Evolutionary conservation across 2,888 invertebrate species (phyloP).

Genomic region (Drosophila suboccidentalis): DNA sequence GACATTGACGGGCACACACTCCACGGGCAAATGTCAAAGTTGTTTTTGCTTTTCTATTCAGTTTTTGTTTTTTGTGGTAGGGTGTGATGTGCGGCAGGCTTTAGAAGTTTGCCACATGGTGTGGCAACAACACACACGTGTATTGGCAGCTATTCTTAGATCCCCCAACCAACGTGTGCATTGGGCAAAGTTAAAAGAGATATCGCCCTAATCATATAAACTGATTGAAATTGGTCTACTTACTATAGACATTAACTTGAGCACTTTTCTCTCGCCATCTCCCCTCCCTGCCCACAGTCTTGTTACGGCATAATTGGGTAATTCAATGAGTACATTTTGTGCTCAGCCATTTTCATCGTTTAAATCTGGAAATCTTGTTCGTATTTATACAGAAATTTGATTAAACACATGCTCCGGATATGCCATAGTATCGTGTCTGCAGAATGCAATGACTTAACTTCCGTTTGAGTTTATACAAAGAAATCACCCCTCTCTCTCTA

Average conservation of each 20-base stretch:
- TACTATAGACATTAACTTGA: slow-evolving; percentile 20
- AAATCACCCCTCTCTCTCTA: background rate
- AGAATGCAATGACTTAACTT: slow-evolving; percentile 54
- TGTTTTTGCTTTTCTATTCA: slow-evolving; percentile 15
- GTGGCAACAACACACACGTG: slow-evolving; percentile 24
- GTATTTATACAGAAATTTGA: slow-evolving; percentile 10
- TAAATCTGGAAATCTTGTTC: slow-evolving; percentile 5
- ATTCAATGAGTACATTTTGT: slow-evolving; percentile 11
- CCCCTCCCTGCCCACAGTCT: background rate
- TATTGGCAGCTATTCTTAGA: slow-evolving; percentile 49
- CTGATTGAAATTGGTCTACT: slow-evolving; percentile 37
- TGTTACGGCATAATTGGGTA: slow-evolving; percentile 23
- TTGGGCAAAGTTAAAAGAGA: slow-evolving; percentile 9
- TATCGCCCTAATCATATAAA: slow-evolving; percentile 45
- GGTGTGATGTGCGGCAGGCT: slow-evolving; percentile 19
- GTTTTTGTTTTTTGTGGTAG: background rate
- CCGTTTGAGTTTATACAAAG: slow-evolving; percentile 47
- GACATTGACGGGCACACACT: slow-evolving; percentile 53
- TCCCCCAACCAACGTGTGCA: slow-evolving; percentile 10
- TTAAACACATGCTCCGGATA: slow-evolving; percentile 21
- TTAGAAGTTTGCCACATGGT: slow-evolving; percentile 58
- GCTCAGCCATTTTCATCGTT: slow-evolving; percentile 2
- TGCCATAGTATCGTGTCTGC: slow-evolving; percentile 20
- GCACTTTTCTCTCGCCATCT: slow-evolving; percentile 7
- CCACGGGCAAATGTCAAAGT: slow-evolving; percentile 75